Conservation (phyloP, 1,140 invertebrate species). For the Drosophila kikkawai region DNA sequence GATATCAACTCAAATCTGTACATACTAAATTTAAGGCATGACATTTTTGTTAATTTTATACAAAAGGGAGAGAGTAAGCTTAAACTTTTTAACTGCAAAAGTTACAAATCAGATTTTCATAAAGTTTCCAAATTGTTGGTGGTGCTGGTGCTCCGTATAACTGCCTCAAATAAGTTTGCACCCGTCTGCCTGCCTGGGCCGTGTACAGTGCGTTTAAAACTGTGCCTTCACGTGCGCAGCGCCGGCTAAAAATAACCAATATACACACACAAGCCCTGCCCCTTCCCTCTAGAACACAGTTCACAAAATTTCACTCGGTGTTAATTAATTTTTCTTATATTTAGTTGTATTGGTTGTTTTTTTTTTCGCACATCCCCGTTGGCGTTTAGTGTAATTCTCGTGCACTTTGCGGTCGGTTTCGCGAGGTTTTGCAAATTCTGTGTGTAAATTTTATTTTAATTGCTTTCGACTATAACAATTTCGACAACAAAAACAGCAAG, state of each 20-base stretch:
- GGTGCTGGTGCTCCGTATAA: constrained; percentile 3
- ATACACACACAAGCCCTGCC: constrained; percentile 10
- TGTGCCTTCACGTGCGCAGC: constrained; percentile 72
- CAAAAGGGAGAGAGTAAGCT: constrained; percentile 3
- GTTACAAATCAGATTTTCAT: constrained; percentile 43
- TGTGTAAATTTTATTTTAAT: constrained; percentile 77
- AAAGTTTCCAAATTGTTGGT: constrained; percentile 44
- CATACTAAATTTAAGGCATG: neutral
- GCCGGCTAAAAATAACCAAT: constrained; percentile 65
- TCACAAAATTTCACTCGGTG: constrained; percentile 55
- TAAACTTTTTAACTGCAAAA: constrained; percentile 30
- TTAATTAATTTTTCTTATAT: constrained; percentile 70
- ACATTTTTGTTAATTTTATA: constrained; percentile 12
- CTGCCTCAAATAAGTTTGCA: constrained; percentile 20
- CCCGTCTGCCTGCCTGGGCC: constrained; percentile 6
- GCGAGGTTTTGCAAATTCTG: constrained; percentile 49
- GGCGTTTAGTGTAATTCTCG: constrained; percentile 52
- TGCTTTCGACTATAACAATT: constrained; percentile 63
- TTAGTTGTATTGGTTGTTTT: constrained; percentile 9
- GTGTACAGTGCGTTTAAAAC: constrained; percentile 41
- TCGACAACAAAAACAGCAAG: constrained; percentile 23
- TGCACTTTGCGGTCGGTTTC: constrained; percentile 52
- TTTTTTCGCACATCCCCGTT: constrained; percentile 16
- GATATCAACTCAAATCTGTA: constrained; percentile 17
- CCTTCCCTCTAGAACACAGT: constrained; percentile 1